Evolutionary conservation across 2,113 vertebrate genomes (phyloP), one percentile per base, ranked within the genome.

Genomic region (Tautogolabrus adspersus): DNA sequence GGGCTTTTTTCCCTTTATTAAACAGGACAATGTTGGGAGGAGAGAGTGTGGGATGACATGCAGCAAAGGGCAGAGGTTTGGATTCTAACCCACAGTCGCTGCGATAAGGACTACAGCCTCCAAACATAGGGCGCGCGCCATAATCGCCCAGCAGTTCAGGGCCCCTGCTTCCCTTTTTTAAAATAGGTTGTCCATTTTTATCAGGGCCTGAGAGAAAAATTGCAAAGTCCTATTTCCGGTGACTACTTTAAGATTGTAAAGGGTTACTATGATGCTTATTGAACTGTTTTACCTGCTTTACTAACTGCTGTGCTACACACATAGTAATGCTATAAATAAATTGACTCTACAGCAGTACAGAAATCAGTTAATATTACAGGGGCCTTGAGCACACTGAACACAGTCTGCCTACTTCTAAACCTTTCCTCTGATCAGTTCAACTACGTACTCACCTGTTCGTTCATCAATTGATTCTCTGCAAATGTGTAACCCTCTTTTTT

Each of bases 401-500:
- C 2, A 6, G 30, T 34, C 8, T 22, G 26, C 52, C 6, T 19
- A 19, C 13, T 23, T 37, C 22, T 3, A 22, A 38, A 11, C 11
- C 23, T 51, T 22, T 40, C 23, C 59, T 52, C 52, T 77, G 15
- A 3, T 12, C 38, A 16, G 30, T 34, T 34, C 30, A 21, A 56
- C 8, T 21, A 67, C 18, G 9, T 60, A 47, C 67, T 69, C 13
- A 56, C 61, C 52, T 61, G 10, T 59, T 70, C 63, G 40, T 21
- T 67, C 51, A 56, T 58, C 57, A 73, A 74, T 26, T 65, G 55
- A 66, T 66, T 62, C 49, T 61, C 12, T 55, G 7, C 8, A 63
- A 19, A 47, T 58, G 51, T 86, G 82, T 49, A 66, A 52, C 65
- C 18, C 10, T 6, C 15, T 62, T 46, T 74, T 70, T 66, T 76